Evolutionary conservation across 1,140 invertebrate species (phyloP).

Genomic region (Formica selysi): DNA sequence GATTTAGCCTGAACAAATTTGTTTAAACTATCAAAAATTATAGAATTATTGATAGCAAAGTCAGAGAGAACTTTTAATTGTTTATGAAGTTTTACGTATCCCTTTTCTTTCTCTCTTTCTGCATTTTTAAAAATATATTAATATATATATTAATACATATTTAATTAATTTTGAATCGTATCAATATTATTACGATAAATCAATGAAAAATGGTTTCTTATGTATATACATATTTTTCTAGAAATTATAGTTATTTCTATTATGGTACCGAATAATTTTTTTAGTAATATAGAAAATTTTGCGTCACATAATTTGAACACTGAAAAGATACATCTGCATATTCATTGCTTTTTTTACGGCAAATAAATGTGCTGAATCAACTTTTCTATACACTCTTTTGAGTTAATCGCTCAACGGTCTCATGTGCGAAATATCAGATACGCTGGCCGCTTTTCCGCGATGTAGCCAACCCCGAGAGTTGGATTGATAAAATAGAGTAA

Average conservation of each 20-base stretch:
- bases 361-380: slow-evolving; percentile 33
- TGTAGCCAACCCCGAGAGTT: slow-evolving; percentile 14
- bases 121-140: slow-evolving; percentile 7
- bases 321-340: slow-evolving; percentile 19
- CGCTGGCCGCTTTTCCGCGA: slow-evolving; percentile 1
- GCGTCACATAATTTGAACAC: neutral
- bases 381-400: slow-evolving; percentile 26
- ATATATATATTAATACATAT: neutral
- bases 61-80: too few species aligned
- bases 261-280: neutral
- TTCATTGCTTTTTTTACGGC: slow-evolving; percentile 12
- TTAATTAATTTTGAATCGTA: neutral
- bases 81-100: too few species aligned
- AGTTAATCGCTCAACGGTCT: slow-evolving; percentile 55
- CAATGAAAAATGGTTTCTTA: neutral
- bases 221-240: neutral
- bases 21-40: too few species aligned
- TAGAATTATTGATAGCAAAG: too few species aligned
- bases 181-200: neutral
- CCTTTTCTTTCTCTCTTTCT: too few species aligned
- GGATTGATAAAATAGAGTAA: slow-evolving; percentile 70
- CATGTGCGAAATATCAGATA: slow-evolving; percentile 30
- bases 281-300: neutral
- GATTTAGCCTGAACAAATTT: too few species aligned
- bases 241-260: neutral